These are phyloP conservation scores for Pseudotriccus pelzelni DNA, from an alignment of 2,797 vertebrate genomes.

Conservation along the genomic window DNA sequence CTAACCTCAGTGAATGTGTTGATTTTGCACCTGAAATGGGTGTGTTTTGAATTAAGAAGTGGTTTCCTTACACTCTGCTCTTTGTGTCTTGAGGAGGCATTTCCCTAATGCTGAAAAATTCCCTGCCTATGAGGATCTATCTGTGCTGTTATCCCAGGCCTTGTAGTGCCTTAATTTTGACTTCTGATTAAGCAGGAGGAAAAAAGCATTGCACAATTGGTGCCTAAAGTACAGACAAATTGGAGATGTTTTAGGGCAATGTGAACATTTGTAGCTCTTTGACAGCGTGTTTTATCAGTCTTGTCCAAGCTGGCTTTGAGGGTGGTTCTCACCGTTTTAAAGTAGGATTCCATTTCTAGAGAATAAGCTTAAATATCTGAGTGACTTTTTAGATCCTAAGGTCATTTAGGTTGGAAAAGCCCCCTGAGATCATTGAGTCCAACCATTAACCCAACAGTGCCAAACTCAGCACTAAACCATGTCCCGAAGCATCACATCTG, in stretches of 20 bases:
- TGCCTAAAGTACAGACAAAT: neutral
- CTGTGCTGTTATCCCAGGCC: neutral
- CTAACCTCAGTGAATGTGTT: neutral
- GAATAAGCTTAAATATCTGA: neutral
- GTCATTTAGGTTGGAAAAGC: neutral
- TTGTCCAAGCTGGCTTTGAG: neutral
- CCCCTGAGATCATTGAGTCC: neutral
- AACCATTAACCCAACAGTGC: neutral
- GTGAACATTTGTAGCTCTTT: neutral
- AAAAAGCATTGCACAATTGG: neutral
- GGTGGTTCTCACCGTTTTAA: neutral
- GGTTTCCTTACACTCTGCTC: neutral
- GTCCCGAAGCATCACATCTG: rapidly evolving
- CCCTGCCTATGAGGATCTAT: rapidly evolving
- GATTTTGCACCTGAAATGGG: neutral
- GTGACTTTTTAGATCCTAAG: neutral
- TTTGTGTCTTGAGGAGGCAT: neutral
- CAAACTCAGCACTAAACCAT: neutral
- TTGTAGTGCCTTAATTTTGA: neutral
- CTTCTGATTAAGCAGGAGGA: neutral
- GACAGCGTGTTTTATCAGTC: neutral
- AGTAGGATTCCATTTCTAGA: neutral
- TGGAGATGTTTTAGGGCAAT: neutral
- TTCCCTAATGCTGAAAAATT: neutral
- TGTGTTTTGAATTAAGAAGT: neutral